These are phyloP conservation scores for Phrixothrix hirtus DNA, from an alignment of 2,888 invertebrate species.

Conservation along the genomic window DNA sequence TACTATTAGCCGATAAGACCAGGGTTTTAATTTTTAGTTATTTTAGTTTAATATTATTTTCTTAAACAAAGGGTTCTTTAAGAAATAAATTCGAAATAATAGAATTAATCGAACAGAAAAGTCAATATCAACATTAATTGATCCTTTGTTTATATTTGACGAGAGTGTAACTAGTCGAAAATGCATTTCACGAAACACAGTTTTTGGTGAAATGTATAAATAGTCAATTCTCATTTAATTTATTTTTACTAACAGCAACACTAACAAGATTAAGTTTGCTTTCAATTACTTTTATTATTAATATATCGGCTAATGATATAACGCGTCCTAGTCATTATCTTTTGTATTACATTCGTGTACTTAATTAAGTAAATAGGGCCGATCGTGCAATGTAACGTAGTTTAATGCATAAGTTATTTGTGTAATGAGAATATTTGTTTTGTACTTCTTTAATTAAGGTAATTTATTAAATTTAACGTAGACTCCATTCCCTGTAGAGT, in stretches of 20 bases:
- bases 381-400: conserved; percentile 44
- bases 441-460: conserved; percentile 8
- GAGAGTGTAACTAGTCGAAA: conserved; percentile 45
- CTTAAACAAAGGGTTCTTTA: conserved; percentile 14
- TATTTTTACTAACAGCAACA: conserved; percentile 40
- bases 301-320: conserved; percentile 55
- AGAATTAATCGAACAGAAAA: neutral
- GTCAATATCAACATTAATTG: conserved; percentile 9
- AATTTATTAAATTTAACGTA: conserved; percentile 12
- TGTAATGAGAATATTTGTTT: conserved; percentile 13
- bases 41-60: conserved; percentile 21
- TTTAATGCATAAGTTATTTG: conserved; percentile 8
- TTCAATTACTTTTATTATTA: conserved; percentile 40
- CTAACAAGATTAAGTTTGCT: conserved; percentile 31
- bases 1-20: conserved; percentile 53
- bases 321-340: conserved; percentile 50
- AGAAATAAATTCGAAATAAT: neutral
- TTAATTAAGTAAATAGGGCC: conserved; percentile 36
- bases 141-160: conserved; percentile 32
- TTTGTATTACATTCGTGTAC: conserved; percentile 1
- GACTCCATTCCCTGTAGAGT: conserved; percentile 26
- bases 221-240: conserved; percentile 42
- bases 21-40: conserved; percentile 32
- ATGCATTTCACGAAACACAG: conserved; percentile 32
- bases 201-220: conserved; percentile 31